Evolutionary conservation across 2,113 vertebrate species (phyloP), one percentile per base, ranked within the genome.

Genomic region (Hiodon alosoides): DNA sequence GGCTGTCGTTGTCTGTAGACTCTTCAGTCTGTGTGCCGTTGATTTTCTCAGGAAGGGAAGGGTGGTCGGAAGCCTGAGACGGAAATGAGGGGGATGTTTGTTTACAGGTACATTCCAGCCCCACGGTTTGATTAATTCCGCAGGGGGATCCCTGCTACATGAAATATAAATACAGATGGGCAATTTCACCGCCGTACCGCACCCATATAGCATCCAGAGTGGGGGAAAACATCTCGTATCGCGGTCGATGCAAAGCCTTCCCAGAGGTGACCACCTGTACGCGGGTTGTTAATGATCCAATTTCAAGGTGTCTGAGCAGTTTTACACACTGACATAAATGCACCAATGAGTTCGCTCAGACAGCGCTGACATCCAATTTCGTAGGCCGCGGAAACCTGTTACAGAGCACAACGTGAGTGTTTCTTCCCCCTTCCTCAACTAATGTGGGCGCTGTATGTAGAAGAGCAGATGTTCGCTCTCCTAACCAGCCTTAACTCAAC

Each of bases 61-160:
- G 58, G 16, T 46, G n/a, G 48, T 31, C 31, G 14, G n/a, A 5
- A n/a, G 70, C 11, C 16, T 64, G 60, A 31, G 48, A 64, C 16
- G 14, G 60, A n/a, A 53, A 65, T 31, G 4, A 31, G 60, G 50
- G 16, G 5, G 10, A 11, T 50, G 72, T 64, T 65, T 73, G 50
- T 73, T 73, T 62, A 54, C 71, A 65, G 71, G 72, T 46, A 46
- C 50, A 59, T 31, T 53, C 72, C 60, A 64, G 11, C 11, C 7
- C 3, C 17, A 55, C 54, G 2, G 3, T 52, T 62, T 62, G 46
- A 62, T 73, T 73, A 53, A 73, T 73, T 62, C 69, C 4, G 10
- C 7, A 31, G 69, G 68, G n/a, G 54, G 53, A 14, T n/a, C 3
- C 5, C 31, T 61, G 2, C 4, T 14, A 7, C 13, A 50, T 67